Percentiles rank a stretch among this genome's conserved stretches.
Evolutionary conservation across 2,797 vertebrate genomes (phyloP).

Genomic region (Microchirus variegatus): DNA sequence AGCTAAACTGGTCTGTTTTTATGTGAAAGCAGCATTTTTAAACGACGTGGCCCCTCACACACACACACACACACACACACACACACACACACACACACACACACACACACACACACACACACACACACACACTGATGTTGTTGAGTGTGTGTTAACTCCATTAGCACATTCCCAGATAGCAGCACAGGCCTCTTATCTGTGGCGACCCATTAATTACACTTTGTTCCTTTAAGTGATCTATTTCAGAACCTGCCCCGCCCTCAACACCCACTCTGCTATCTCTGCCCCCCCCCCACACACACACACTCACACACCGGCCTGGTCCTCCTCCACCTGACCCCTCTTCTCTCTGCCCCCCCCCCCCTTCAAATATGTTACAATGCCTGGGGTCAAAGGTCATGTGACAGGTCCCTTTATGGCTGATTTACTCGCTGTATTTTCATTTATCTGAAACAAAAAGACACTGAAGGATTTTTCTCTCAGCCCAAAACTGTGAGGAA

Average conservation of each 20-base stretch:
- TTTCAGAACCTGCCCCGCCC: constrained; percentile 83
- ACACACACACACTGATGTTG: constrained; percentile 71
- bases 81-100: constrained; percentile 35
- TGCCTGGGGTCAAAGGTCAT: constrained; percentile 52
- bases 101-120: constrained; percentile 9
- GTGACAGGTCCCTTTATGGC: constrained; percentile 45
- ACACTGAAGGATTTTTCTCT: background rate
- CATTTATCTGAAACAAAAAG: constrained; percentile 25
- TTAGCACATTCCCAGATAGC: constrained; percentile 89
- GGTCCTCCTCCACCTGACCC: constrained; percentile 67
- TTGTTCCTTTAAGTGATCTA: constrained; percentile 89
- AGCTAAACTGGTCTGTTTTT: too few species aligned
- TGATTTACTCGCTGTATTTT: constrained; percentile 22
- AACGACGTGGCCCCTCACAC: constrained; percentile 7
- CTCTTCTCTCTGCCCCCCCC: constrained; percentile 23
- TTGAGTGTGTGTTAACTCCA: constrained; percentile 85
- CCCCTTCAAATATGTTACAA: constrained; percentile 20
- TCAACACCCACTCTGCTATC: constrained; percentile 77
- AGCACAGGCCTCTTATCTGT: constrained; percentile 82
- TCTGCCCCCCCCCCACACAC: too few species aligned
- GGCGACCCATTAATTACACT: constrained; percentile 89
- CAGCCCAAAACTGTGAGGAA: constrained; percentile 4
- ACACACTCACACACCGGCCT: too few species aligned
- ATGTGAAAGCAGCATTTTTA: too few species aligned
- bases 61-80: constrained; percentile 29